These are phyloP conservation scores for Eulithis testata DNA, from an alignment of 2,888 invertebrate species.

Conservation along the genomic window DNA sequence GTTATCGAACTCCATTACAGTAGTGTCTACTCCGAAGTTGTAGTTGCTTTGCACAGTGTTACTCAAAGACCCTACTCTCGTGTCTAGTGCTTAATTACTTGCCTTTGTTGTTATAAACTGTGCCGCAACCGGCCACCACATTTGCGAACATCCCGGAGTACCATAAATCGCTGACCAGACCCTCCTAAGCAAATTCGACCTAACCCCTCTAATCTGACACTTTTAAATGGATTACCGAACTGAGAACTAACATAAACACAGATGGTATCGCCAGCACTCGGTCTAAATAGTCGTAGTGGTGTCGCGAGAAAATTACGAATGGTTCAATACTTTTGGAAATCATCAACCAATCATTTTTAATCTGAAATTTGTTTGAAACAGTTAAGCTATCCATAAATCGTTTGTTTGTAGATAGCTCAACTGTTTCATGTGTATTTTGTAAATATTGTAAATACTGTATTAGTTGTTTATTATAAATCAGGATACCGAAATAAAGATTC, in stretches of 20 bases:
- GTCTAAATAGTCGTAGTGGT: background rate
- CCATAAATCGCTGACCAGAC: conserved; percentile 71
- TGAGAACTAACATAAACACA: conserved; percentile 56
- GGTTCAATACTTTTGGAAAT: too few species aligned
- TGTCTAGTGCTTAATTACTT: conserved; percentile 74
- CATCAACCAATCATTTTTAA: too few species aligned
- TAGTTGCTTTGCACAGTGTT: conserved; percentile 14
- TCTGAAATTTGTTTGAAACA: too few species aligned
- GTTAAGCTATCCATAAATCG: too few species aligned
- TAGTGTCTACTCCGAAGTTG: conserved; percentile 24
- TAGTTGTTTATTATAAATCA: too few species aligned
- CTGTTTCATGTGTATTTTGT: too few species aligned
- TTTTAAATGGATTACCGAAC: conserved; percentile 71
- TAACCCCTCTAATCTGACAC: conserved; percentile 70
- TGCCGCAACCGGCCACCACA: conserved; percentile 65
- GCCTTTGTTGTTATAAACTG: conserved; percentile 75
- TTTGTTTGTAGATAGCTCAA: too few species aligned
- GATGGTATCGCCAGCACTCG: conserved; percentile 52
- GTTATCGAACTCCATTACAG: conserved; percentile 23
- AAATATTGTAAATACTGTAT: too few species aligned
- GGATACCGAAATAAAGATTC: too few species aligned
- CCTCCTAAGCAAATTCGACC: conserved; percentile 70
- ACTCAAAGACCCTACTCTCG: conserved; percentile 51
- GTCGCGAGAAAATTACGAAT: too few species aligned
- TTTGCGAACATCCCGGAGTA: conserved; percentile 57